Conservation (phyloP, 2,113 vertebrate species). For the Chrysemys picta region DNA sequence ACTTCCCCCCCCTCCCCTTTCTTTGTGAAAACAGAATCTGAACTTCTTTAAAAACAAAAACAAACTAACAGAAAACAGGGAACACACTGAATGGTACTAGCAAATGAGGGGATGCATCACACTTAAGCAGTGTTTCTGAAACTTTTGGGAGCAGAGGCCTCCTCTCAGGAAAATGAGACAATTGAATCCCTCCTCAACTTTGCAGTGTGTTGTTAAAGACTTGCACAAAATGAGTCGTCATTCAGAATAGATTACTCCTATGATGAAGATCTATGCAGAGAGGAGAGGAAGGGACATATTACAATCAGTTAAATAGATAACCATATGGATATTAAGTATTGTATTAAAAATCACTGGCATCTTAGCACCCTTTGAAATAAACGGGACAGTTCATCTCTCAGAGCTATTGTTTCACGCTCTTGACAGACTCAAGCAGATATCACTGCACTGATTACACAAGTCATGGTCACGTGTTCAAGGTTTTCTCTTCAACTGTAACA, state of each 20-base stretch:
- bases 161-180: not conserved
- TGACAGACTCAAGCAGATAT: not conserved
- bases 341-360: not conserved
- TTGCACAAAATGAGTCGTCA: not conserved
- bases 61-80: not conserved
- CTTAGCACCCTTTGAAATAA: not conserved
- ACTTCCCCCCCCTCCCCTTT: too few relatives aligned
- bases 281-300: not conserved
- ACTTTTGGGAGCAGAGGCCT: not conserved
- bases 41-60: not conserved
- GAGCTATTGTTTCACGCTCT: not conserved
- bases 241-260: not conserved
- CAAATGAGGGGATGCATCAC: not conserved
- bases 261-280: too few relatives aligned
- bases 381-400: not conserved
- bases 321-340: not conserved
- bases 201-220: not conserved
- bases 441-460: not conserved
- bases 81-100: not conserved
- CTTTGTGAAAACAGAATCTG: not conserved
- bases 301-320: not conserved
- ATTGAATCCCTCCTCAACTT: not conserved
- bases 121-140: not conserved
- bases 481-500: not conserved
- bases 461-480: not conserved